A percentile compares a stretch with the other conserved stretches of the same genome.
phyloP scores from a whole-genome alignment of 1,140 invertebrate species.

The Temnothorax nylanderi region DNA sequence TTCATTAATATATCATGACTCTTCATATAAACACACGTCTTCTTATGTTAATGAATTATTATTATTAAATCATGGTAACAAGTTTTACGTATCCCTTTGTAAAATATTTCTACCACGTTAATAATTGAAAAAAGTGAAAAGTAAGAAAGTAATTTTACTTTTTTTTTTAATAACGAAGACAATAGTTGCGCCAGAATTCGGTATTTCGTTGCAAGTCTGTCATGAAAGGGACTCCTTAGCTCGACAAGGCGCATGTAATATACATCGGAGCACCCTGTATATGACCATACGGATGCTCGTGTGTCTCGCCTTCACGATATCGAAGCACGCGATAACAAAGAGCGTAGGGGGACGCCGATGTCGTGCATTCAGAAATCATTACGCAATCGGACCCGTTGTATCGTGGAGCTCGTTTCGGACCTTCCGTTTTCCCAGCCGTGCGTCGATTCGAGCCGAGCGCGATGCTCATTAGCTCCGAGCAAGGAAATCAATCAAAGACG shows the following conservation, averaged over 20 bases:
- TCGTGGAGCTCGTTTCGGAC: not conserved
- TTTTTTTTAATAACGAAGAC: not conserved
- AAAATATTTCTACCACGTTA: not conserved
- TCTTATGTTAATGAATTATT: not conserved
- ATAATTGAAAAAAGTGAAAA: not conserved
- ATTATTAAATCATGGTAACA: not conserved
- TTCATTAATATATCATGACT: not conserved
- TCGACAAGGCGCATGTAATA: not conserved
- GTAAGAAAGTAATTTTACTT: not conserved
- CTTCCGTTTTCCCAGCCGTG: slow-evolving; percentile 2
- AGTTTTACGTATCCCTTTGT: not conserved
- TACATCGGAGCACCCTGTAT: slow-evolving; percentile 10
- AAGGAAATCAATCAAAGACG: slow-evolving; percentile 64
- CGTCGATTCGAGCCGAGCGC: not conserved
- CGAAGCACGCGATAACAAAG: slow-evolving; percentile 29
- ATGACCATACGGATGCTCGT: not conserved
- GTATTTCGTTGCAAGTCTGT: not conserved
- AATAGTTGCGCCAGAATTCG: not conserved
- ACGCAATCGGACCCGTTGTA: slow-evolving; percentile 32
- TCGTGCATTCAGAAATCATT: slow-evolving; percentile 39
- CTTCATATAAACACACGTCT: not conserved
- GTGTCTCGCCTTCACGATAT: slow-evolving; percentile 17
- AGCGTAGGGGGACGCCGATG: not conserved
- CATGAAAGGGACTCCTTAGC: not conserved
- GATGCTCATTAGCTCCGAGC: slow-evolving; percentile 59